Conservation (phyloP, 1,140 invertebrate species). For the Dryas iulia region DNA sequence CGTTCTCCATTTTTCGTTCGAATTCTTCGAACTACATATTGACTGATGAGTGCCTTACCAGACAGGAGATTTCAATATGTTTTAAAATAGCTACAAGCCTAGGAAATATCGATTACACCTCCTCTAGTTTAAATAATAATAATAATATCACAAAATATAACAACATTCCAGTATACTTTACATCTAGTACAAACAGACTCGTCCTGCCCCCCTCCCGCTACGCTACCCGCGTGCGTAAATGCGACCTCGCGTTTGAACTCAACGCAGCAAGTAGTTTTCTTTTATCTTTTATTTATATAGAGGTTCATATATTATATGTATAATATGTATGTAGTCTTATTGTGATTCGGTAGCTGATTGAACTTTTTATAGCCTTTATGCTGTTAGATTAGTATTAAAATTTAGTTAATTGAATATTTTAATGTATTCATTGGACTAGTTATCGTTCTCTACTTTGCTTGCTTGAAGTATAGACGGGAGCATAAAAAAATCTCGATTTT, state of each 20-base stretch:
- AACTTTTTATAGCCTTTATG: constrained; percentile 1
- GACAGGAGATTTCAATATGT: too few relatives aligned
- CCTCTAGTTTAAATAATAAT: too few relatives aligned
- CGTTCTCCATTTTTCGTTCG: too few relatives aligned
- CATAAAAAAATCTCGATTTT: too few relatives aligned
- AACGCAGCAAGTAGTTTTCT: constrained; percentile 43
- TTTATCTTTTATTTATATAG: constrained; percentile 38
- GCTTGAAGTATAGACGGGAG: too few relatives aligned
- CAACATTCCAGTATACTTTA: constrained; percentile 26
- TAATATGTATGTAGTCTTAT: constrained; percentile 27
- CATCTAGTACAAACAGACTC: constrained; percentile 42
- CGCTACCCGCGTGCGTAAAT: constrained; percentile 72
- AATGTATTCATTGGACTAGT: too few relatives aligned
- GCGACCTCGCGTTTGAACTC: constrained; percentile 71
- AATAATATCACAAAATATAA: too few relatives aligned
- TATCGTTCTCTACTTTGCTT: too few relatives aligned
- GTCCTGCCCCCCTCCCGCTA: constrained; percentile 40
- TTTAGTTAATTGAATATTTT: neutral
- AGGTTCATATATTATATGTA: neutral
- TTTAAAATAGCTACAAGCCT: too few relatives aligned
- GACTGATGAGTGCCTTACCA: too few relatives aligned
- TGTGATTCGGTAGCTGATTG: constrained; percentile 39
- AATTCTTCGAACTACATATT: too few relatives aligned
- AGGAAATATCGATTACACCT: too few relatives aligned
- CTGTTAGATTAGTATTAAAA: neutral